Conservation (phyloP, 2,797 vertebrate species). For the Artibeus lituratus region DNA sequence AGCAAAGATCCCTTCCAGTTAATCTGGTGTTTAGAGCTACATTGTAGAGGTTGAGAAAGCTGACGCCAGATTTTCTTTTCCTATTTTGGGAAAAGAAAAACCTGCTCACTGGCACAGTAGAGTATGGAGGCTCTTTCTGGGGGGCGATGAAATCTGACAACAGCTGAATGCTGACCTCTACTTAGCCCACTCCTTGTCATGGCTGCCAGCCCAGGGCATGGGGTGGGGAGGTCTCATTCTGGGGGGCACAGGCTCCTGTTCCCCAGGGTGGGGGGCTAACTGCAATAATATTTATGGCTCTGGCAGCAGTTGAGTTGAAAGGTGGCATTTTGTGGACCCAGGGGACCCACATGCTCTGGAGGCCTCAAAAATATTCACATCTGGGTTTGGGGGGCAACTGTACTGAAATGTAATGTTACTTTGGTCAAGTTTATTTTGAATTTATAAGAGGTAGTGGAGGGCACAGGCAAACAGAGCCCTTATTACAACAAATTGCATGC, state of each 20-base stretch:
- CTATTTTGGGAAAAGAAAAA: conserved; percentile 63
- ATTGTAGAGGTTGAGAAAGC: conserved; percentile 24
- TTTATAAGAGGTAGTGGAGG: not conserved
- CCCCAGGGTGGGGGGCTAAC: not conserved
- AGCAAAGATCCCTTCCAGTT: conserved; percentile 22
- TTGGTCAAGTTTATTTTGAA: conserved; percentile 16
- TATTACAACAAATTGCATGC: not conserved
- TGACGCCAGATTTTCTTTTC: conserved; percentile 66
- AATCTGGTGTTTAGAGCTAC: conserved; percentile 43
- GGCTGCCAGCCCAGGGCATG: not conserved
- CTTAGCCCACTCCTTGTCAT: not conserved
- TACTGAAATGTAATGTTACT: not conserved
- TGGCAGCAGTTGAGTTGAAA: conserved; percentile 9
- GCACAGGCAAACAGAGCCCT: not conserved
- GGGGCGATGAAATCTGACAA: not conserved
- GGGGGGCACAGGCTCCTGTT: not conserved
- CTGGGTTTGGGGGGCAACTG: not conserved
- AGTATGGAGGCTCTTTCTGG: not conserved
- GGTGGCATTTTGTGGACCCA: conserved; percentile 1
- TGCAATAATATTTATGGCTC: not conserved
- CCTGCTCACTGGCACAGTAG: not conserved
- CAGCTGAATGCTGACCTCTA: not conserved
- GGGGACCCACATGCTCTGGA: not conserved
- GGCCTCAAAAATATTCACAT: not conserved
- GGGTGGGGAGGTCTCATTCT: not conserved